These are phyloP conservation scores for Marronus borbonicus DNA, from an alignment of 2,888 invertebrate species.

Conservation along the genomic window DNA sequence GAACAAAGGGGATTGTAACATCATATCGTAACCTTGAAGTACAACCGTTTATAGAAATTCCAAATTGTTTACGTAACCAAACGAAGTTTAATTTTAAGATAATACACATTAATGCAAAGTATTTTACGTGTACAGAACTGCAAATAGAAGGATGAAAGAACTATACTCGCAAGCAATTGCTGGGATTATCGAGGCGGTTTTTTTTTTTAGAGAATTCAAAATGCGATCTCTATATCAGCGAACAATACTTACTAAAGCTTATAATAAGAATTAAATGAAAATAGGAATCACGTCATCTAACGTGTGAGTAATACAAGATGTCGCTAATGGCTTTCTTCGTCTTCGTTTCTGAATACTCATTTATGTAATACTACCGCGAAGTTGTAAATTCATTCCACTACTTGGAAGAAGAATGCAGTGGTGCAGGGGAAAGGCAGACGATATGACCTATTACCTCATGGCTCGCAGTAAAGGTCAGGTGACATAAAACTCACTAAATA, in stretches of 20 bases:
- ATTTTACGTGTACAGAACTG: too few relatives aligned
- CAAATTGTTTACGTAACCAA: conserved; percentile 9
- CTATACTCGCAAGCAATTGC: too few relatives aligned
- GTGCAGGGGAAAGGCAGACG: conserved; percentile 59
- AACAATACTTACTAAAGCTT: too few relatives aligned
- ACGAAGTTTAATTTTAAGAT: neutral
- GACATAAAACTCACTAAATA: conserved; percentile 54
- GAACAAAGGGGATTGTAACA: neutral
- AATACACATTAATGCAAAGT: too few relatives aligned
- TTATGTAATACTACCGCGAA: conserved; percentile 29
- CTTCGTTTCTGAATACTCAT: conserved; percentile 9
- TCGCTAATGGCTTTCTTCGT: neutral
- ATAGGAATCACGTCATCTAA: too few relatives aligned
- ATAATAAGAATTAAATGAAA: too few relatives aligned
- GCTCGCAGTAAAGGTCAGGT: conserved; percentile 58
- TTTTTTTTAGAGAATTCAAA: too few relatives aligned
- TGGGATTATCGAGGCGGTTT: too few relatives aligned
- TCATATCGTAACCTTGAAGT: neutral
- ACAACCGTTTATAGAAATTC: conserved; percentile 7
- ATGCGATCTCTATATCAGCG: too few relatives aligned
- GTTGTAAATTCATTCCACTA: conserved; percentile 36
- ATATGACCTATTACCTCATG: conserved; percentile 60
- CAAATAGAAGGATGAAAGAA: too few relatives aligned
- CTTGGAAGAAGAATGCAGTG: conserved; percentile 26
- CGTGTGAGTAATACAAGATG: neutral